Percentiles rank a stretch among this genome's conserved stretches.
These are phyloP conservation scores for Hirtodrosophila histrioides DNA, from an alignment of 2,888 invertebrate species.

Conservation along the genomic window DNA sequence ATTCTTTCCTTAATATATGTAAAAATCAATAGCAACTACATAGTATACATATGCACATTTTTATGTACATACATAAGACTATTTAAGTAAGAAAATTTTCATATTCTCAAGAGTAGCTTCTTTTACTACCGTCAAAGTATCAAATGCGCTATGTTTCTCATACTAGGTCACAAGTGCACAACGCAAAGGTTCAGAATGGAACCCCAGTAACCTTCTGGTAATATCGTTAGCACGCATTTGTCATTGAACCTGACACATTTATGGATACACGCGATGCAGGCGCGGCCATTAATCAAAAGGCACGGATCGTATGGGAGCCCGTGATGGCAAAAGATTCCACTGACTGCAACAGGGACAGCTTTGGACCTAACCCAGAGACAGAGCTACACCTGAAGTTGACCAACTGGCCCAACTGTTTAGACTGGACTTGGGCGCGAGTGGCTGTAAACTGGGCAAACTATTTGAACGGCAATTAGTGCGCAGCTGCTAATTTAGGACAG, in stretches of 20 bases:
- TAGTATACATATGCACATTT: too few relatives aligned
- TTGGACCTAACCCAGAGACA: neutral
- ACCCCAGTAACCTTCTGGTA: neutral
- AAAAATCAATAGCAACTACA: too few relatives aligned
- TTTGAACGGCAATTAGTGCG: conserved; percentile 69
- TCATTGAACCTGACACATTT: conserved; percentile 43
- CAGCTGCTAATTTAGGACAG: conserved; percentile 76
- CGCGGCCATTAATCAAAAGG: conserved; percentile 47
- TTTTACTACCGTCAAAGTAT: neutral
- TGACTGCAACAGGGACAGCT: neutral
- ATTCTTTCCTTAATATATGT: too few relatives aligned
- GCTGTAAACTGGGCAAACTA: conserved; percentile 50
- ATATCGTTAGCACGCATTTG: conserved; percentile 55
- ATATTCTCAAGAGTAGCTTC: too few relatives aligned
- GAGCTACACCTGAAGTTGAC: conserved; percentile 34
- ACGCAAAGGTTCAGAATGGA: neutral
- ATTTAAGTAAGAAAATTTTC: too few relatives aligned
- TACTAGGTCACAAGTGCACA: conserved; percentile 2
- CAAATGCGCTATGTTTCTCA: conserved; percentile 3
- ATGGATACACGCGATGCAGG: conserved; percentile 51
- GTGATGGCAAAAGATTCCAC: conserved; percentile 17
- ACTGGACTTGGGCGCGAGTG: conserved; percentile 36
- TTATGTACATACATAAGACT: too few relatives aligned
- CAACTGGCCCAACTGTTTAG: conserved; percentile 58
- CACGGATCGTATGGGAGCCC: conserved; percentile 16